Evolutionary conservation across 1,140 invertebrate genomes (phyloP).

Genomic region (Steinernema khuongi): DNA sequence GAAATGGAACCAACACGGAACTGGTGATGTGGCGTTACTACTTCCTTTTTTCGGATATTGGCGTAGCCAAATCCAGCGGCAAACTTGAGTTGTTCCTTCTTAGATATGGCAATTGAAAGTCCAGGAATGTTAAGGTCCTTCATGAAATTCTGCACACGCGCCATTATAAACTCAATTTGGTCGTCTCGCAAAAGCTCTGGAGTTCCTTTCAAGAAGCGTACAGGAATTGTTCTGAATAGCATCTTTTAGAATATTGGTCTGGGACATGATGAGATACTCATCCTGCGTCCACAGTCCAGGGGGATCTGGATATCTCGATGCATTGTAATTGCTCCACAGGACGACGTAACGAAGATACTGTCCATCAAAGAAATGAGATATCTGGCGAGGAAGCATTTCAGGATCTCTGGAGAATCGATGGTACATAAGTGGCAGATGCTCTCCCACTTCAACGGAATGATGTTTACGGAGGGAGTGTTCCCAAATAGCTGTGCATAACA

Average conservation of each 20-base stretch:
- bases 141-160: slow-evolving; percentile 56
- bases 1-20: slow-evolving; percentile 57
- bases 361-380: slow-evolving; percentile 51
- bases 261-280: slow-evolving; percentile 16
- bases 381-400: slow-evolving; percentile 47
- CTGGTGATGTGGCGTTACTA: slow-evolving; percentile 54
- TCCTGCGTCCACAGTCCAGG: slow-evolving; percentile 52
- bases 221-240: slow-evolving; percentile 43
- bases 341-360: slow-evolving; percentile 47
- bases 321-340: slow-evolving; percentile 53
- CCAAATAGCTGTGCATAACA: slow-evolving; percentile 56
- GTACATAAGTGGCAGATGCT: slow-evolving; percentile 46
- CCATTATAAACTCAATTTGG: slow-evolving; percentile 51
- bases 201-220: slow-evolving; percentile 45
- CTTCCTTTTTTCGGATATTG: slow-evolving; percentile 46
- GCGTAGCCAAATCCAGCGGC: slow-evolving; percentile 57
- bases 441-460: slow-evolving; percentile 50
- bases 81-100: slow-evolving; percentile 55
- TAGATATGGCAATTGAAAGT: slow-evolving; percentile 55
- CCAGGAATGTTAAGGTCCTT: slow-evolving; percentile 56
- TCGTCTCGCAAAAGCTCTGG: slow-evolving; percentile 41
- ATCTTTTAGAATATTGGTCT: not conserved
- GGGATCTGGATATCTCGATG: slow-evolving; percentile 47
- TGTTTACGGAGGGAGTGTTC: slow-evolving; percentile 46
- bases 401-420: slow-evolving; percentile 15